phyloP scores from a whole-genome alignment of 2,888 invertebrate genomes.

The Phortica okadai region DNA sequence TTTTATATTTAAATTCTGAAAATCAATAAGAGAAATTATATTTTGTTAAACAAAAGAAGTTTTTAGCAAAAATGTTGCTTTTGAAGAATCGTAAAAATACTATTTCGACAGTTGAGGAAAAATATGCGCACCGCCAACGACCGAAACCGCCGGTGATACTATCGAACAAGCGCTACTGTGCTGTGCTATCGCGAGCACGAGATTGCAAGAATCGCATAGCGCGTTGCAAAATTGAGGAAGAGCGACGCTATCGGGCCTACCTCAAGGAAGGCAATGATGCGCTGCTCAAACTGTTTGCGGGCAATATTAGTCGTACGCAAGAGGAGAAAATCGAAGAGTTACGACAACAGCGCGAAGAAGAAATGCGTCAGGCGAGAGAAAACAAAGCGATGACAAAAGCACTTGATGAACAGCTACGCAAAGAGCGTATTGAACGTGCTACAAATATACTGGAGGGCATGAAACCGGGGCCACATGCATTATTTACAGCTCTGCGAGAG shows the following conservation, averaged over 20 bases:
- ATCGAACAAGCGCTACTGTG: conserved; percentile 50
- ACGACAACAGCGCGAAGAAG: not conserved
- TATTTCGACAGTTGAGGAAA: not conserved
- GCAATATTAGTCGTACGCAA: not conserved
- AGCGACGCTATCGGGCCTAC: conserved; percentile 52
- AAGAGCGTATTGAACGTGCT: conserved; percentile 55
- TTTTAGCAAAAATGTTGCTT: not conserved
- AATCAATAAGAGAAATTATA: not conserved
- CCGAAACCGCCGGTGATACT: conserved; percentile 48
- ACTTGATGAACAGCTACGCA: conserved; percentile 45
- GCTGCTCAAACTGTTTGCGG: conserved; percentile 41
- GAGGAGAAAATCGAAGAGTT: conserved; percentile 34
- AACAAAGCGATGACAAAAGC: conserved; percentile 18
- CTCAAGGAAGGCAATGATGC: conserved; percentile 49
- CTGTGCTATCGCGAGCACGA: conserved; percentile 45
- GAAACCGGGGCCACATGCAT: conserved; percentile 51
- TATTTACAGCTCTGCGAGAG: conserved; percentile 48
- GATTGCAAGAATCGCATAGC: conserved; percentile 35
- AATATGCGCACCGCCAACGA: not conserved
- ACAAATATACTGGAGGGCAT: conserved; percentile 45
- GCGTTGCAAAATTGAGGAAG: conserved; percentile 48
- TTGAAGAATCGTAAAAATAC: not conserved
- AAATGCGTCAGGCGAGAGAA: not conserved
- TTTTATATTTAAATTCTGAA: not conserved
- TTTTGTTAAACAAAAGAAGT: not conserved